Evolutionary conservation across 2,888 invertebrate genomes (phyloP), one percentile per base, ranked within the genome.

Genomic region (Nemotelus nigrinus): DNA sequence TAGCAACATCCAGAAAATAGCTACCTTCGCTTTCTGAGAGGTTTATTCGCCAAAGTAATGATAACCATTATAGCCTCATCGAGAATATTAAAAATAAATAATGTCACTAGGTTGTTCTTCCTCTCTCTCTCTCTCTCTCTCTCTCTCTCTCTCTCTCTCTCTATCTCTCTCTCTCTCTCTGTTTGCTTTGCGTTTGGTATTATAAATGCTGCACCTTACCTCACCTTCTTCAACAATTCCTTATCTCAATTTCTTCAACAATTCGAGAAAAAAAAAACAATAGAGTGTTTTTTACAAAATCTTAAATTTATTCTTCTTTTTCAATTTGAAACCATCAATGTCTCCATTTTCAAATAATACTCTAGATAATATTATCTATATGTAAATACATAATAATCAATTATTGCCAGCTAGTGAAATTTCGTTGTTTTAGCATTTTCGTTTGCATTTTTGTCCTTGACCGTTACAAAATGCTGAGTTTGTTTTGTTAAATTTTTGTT

Each of bases 261-360:
- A 53, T 1, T 60, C n/a, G n/a, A 60, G 10, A 1, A 60, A 60
- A 60, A 58, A 25, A 60, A 60, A 60, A 60, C 10, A 60, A 60
- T 60, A 25, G 25, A 1, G 0, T 58, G 55, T 65, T 68, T 64
- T 77, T 77, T 64, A 71, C 47, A 71, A 77, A 71, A 77, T 55
- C 63, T 77, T 72, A 64, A 45, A 72, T 72, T 67, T 72, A 71
- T 77, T 77, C 65, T 77, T 72, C 53, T 43, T 47, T 65, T 77
- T 55, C 60, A 60, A 55, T 70, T 76, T 67, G 58, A 68, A 76
- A 67, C 58, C 67, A 68, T 76, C 68, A 48, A 64, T 76, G 55
- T 65, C 68, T 60, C 67, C 64, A 75, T 64, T 64, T 25, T 68
- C 77, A 77, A 25, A 70, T 77, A 70, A 77, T 70, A 70, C 70